Evolutionary conservation across 2,888 invertebrate genomes (phyloP).

Genomic region (Agrypnus murinus): DNA sequence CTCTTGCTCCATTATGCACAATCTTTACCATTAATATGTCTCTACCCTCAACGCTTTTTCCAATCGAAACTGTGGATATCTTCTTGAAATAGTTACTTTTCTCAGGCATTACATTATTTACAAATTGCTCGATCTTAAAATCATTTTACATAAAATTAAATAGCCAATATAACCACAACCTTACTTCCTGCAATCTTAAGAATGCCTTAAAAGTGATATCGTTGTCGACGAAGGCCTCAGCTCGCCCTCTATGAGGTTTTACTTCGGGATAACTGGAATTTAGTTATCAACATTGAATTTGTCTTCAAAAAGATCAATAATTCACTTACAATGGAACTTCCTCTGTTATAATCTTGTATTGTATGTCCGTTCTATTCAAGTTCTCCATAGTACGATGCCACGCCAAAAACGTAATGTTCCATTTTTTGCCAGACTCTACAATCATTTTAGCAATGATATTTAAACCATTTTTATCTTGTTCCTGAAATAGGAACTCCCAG

Average conservation of each 20-base stretch:
- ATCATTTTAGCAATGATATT: background rate
- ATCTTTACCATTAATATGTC: conserved; percentile 7
- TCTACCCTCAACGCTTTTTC: background rate
- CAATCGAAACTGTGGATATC: conserved; percentile 1
- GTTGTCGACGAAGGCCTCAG: too few species aligned
- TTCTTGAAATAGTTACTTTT: too few species aligned
- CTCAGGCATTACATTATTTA: too few species aligned
- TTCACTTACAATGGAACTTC: background rate
- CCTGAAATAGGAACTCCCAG: background rate
- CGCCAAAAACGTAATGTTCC: background rate
- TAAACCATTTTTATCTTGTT: background rate
- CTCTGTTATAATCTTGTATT: background rate
- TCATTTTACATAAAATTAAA: too few species aligned
- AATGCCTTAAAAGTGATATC: too few species aligned
- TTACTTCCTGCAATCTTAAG: too few species aligned
- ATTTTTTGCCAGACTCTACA: background rate
- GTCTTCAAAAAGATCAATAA: too few species aligned
- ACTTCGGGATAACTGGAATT: too few species aligned
- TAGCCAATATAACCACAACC: too few species aligned
- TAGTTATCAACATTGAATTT: too few species aligned
- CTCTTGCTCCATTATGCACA: background rate
- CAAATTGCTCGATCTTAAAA: too few species aligned
- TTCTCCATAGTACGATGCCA: background rate
- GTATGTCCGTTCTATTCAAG: background rate
- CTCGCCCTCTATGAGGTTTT: too few species aligned